phyloP scores from a whole-genome alignment of 2,888 invertebrate genomes.

The Marasmarcha lunaedactyla region DNA sequence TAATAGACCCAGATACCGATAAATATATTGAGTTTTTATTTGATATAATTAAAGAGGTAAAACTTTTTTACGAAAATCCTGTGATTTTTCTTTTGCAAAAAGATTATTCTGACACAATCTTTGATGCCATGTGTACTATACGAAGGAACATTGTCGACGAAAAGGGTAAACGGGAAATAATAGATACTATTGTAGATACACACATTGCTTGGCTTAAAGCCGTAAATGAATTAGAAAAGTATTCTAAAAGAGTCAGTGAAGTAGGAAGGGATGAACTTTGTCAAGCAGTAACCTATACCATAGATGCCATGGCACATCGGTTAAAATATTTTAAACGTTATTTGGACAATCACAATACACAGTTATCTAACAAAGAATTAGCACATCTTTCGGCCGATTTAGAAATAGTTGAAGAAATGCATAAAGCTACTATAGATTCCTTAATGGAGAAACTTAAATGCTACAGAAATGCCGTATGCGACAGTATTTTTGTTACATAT shows the following conservation, averaged over 20 bases:
- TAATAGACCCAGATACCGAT: slow-evolving; percentile 8
- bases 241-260: slow-evolving; percentile 25
- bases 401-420: slow-evolving; percentile 58
- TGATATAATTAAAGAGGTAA: slow-evolving; percentile 44
- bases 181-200: slow-evolving; percentile 42
- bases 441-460: slow-evolving; percentile 38
- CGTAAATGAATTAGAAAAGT: slow-evolving; percentile 41
- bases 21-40: slow-evolving; percentile 32
- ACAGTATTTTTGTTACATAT: slow-evolving; percentile 33
- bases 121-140: slow-evolving; percentile 39
- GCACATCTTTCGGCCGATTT: slow-evolving; percentile 35
- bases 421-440: slow-evolving; percentile 29
- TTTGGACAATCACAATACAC: slow-evolving; percentile 29
- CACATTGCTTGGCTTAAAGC: slow-evolving; percentile 50
- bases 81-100: slow-evolving; percentile 43
- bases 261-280: slow-evolving; percentile 33
- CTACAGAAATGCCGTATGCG: slow-evolving; percentile 27
- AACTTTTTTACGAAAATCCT: slow-evolving; percentile 48
- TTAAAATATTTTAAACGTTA: slow-evolving; percentile 42
- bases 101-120: slow-evolving; percentile 45
- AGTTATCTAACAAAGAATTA: slow-evolving; percentile 29
- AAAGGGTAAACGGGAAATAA: slow-evolving; percentile 18
- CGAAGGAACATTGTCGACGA: slow-evolving; percentile 28
- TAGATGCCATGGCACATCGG: slow-evolving; percentile 37
- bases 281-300: slow-evolving; percentile 40